phyloP scores from a whole-genome alignment of 2,113 vertebrate genomes.

The Indri indri region DNA sequence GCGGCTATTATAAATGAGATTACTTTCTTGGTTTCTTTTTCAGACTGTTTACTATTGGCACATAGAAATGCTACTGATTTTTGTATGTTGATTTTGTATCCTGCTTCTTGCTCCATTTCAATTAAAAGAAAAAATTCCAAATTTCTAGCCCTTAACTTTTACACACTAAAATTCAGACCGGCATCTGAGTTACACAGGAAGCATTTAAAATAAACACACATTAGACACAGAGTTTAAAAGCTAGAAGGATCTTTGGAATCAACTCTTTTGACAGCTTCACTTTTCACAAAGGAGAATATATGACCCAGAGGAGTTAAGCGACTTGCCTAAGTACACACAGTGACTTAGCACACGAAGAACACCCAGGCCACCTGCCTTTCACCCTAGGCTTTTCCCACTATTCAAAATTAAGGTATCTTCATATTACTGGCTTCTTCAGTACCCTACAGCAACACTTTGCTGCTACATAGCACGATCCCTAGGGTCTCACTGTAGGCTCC shows the following conservation, averaged over 20 bases:
- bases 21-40: too few relatives aligned
- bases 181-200: not conserved
- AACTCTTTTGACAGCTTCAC: not conserved
- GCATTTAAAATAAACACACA: not conserved
- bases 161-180: conserved; percentile 13
- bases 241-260: not conserved
- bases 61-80: too few relatives aligned
- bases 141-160: not conserved
- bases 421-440: not conserved
- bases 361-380: not conserved
- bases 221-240: not conserved
- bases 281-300: not conserved
- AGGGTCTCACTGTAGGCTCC: not conserved
- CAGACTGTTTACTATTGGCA: too few relatives aligned
- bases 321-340: not conserved
- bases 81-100: too few relatives aligned
- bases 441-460: not conserved
- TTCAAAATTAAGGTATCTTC: not conserved
- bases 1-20: too few relatives aligned
- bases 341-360: not conserved
- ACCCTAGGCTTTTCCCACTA: not conserved
- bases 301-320: not conserved
- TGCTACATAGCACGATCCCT: not conserved
- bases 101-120: not conserved
- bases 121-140: not conserved